Conservation (phyloP, 2,797 vertebrate species). For the Chanos chanos region DNA sequence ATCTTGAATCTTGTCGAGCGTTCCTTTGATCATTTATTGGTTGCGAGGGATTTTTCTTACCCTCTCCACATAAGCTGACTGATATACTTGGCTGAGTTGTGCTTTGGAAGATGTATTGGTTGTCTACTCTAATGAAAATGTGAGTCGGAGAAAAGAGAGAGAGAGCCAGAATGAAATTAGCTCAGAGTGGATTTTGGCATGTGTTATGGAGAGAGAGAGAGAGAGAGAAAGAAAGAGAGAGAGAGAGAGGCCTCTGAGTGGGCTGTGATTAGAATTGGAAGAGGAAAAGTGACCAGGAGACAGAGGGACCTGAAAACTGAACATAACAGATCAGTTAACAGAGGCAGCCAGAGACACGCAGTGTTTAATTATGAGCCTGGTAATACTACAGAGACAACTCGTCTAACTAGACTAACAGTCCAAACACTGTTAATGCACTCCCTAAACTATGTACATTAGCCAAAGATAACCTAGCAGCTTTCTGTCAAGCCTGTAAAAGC, state of each 20-base stretch:
- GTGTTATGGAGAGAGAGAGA: not conserved
- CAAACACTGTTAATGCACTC: too few relatives aligned
- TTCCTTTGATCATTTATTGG: slow-evolving; percentile 1
- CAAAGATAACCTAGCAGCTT: too few relatives aligned
- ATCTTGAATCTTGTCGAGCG: not conserved
- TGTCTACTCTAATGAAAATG: slow-evolving; percentile 28
- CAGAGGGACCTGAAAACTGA: not conserved
- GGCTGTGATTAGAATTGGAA: slow-evolving; percentile 22
- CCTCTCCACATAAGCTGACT: slow-evolving; percentile 4
- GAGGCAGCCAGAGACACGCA: too few relatives aligned
- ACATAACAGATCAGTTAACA: too few relatives aligned
- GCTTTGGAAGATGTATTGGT: slow-evolving; percentile 2
- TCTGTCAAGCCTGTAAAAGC: too few relatives aligned
- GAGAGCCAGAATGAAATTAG: slow-evolving; percentile 42
- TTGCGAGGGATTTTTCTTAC: too few relatives aligned
- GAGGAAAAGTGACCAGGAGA: not conserved
- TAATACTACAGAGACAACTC: too few relatives aligned
- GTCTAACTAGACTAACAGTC: too few relatives aligned
- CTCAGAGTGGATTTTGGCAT: slow-evolving; percentile 42
- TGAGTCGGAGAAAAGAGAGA: slow-evolving; percentile 16
- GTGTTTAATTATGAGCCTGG: too few relatives aligned
- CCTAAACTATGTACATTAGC: too few relatives aligned
- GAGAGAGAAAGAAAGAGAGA: not conserved
- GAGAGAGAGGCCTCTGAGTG: not conserved
- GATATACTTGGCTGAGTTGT: slow-evolving; percentile 1